Evolutionary conservation across 2,888 invertebrate genomes (phyloP).

Genomic region (Lagria hirta): DNA sequence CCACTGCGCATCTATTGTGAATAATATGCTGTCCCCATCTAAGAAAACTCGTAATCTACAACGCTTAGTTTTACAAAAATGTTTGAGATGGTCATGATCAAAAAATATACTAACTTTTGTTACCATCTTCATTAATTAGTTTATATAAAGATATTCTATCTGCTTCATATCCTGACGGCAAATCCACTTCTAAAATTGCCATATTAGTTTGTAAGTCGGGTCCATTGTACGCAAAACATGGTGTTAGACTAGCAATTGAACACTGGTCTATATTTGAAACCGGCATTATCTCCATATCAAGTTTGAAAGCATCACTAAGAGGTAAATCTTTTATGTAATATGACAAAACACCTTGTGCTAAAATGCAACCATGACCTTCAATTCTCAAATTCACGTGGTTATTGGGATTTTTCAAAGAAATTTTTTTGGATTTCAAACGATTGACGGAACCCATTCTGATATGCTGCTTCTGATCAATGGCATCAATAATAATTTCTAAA

Average conservation of each 20-base stretch:
- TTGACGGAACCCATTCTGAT: constrained; percentile 55
- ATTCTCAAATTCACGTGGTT: constrained; percentile 55
- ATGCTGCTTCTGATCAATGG: constrained; percentile 51
- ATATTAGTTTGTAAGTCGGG: constrained; percentile 60
- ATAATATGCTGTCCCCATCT: too few species aligned
- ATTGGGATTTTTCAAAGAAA: constrained; percentile 53
- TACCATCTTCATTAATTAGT: constrained; percentile 52
- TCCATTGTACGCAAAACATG: constrained; percentile 48
- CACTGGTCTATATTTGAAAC: constrained; percentile 55
- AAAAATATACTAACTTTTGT: constrained; percentile 30
- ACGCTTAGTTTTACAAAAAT: too few species aligned
- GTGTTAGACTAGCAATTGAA: constrained; percentile 52
- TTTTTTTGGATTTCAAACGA: constrained; percentile 55
- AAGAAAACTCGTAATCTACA: too few species aligned
- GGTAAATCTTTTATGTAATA: constrained; percentile 57
- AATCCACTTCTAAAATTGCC: constrained; percentile 63
- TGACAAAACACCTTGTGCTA: constrained; percentile 57
- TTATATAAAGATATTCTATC: constrained; percentile 61
- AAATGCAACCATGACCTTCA: constrained; percentile 59
- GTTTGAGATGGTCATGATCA: too few species aligned
- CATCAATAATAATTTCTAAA: constrained; percentile 54
- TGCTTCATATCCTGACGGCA: constrained; percentile 66
- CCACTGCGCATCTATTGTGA: too few species aligned
- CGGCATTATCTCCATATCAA: constrained; percentile 54
- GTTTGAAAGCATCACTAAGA: constrained; percentile 57